Conservation (phyloP, 2,113 vertebrate species). For the Pongo abelii region DNA sequence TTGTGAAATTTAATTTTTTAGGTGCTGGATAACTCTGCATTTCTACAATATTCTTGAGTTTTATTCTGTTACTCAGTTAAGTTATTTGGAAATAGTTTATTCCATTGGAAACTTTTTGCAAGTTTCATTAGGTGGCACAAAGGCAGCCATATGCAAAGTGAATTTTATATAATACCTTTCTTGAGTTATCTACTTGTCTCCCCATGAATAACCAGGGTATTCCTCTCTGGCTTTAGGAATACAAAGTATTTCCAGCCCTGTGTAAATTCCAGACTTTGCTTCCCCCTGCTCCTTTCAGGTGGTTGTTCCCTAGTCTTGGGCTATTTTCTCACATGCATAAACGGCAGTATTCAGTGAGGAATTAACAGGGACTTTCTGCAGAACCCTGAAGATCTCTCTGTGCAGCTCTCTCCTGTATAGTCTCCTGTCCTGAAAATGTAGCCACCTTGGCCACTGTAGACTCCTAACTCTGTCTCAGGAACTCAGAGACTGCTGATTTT, state of each 20-base stretch:
- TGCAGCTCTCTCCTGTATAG: not conserved
- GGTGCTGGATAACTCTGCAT: not conserved
- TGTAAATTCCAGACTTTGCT: not conserved
- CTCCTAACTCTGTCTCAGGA: not conserved
- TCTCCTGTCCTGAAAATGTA: not conserved
- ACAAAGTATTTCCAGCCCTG: not conserved
- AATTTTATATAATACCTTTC: not conserved
- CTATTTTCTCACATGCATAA: not conserved
- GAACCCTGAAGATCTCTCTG: not conserved
- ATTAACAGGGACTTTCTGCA: not conserved
- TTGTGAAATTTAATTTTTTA: not conserved
- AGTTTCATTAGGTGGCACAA: not conserved
- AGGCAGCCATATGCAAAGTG: not conserved
- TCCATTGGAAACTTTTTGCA: not conserved
- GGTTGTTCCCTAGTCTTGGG: not conserved
- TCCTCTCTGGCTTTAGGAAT: not conserved
- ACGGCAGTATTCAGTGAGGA: not conserved
- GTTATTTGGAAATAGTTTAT: not conserved
- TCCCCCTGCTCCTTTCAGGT: not conserved
- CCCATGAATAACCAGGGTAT: not conserved
- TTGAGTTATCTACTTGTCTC: not conserved
- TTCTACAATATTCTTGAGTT: not conserved
- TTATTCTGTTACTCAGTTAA: not conserved
- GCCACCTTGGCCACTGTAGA: not conserved
- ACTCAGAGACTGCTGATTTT: not conserved